Percentiles rank a stretch among this genome's conserved stretches.
Conservation (phyloP, 2,888 invertebrate genomes). For the Temnothorax unifasciatus region DNA sequence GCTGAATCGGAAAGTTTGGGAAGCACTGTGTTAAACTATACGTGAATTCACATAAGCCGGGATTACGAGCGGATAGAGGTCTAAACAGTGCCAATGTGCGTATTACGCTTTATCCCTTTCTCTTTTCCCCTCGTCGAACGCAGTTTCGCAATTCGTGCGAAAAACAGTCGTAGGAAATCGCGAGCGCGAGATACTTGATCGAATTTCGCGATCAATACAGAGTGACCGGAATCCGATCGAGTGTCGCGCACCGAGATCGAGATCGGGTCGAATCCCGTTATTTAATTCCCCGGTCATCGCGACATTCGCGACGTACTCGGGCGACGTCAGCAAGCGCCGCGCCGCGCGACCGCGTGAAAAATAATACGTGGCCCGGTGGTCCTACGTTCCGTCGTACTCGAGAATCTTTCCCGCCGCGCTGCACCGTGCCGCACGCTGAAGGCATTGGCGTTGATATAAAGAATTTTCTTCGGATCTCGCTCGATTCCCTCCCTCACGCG, state of each 20-base stretch:
- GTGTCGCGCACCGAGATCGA: background rate
- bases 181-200: background rate
- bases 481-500: conserved; percentile 72
- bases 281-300: background rate
- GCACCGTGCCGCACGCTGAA: conserved; percentile 29
- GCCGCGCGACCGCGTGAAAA: conserved; percentile 34
- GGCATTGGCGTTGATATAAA: conserved; percentile 72
- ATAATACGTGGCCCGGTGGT: conserved; percentile 48
- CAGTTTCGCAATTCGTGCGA: conserved; percentile 20
- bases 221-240: conserved; percentile 5
- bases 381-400: conserved; percentile 36
- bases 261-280: conserved; percentile 1
- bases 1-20: conserved; percentile 37
- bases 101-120: background rate
- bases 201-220: conserved; percentile 29
- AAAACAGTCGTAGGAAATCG: background rate
- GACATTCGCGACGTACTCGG: background rate
- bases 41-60: conserved; percentile 27
- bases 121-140: background rate
- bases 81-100: conserved; percentile 32
- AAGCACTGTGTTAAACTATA: conserved; percentile 26
- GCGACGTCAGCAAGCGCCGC: no score
- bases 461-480: conserved; percentile 75
- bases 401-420: conserved; percentile 51
- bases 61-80: conserved; percentile 32